phyloP scores from a whole-genome alignment of 2,888 invertebrate species.

The Timandra comae region DNA sequence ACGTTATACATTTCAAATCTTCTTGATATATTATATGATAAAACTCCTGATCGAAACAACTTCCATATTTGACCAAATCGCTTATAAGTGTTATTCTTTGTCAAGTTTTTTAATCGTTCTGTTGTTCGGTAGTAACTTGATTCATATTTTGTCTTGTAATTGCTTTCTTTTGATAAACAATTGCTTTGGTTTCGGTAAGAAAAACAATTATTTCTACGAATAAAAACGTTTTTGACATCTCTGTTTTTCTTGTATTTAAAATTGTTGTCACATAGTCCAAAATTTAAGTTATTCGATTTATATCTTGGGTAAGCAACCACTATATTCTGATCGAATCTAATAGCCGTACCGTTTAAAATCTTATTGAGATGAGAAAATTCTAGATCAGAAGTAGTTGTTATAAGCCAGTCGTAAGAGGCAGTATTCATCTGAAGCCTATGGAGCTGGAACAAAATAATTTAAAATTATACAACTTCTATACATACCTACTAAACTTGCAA shows the following conservation, averaged over 20 bases:
- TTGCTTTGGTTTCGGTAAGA: slow-evolving; percentile 8
- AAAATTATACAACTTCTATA: too few species aligned
- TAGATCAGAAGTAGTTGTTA: slow-evolving; percentile 38
- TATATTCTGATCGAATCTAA: slow-evolving; percentile 61
- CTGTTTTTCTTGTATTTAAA: slow-evolving; percentile 37
- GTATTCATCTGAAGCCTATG: slow-evolving; percentile 45
- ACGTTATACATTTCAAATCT: slow-evolving; percentile 47
- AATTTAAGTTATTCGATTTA: slow-evolving; percentile 8
- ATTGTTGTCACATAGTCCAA: slow-evolving; percentile 42
- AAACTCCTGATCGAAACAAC: slow-evolving; percentile 42
- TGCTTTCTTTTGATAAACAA: slow-evolving; percentile 14
- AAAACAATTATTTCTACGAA: slow-evolving; percentile 3
- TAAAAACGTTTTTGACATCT: slow-evolving; percentile 1
- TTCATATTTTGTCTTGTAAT: slow-evolving; percentile 37
- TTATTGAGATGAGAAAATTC: slow-evolving; percentile 44
- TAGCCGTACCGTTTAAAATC: slow-evolving; percentile 46
- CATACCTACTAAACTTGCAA: too few species aligned
- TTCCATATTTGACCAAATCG: slow-evolving; percentile 30
- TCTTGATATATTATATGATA: slow-evolving; percentile 50
- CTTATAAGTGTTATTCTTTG: slow-evolving; percentile 38
- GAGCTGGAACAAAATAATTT: slow-evolving; percentile 45
- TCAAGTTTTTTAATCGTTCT: slow-evolving; percentile 44
- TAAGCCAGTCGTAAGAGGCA: slow-evolving; percentile 56
- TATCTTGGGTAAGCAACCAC: slow-evolving; percentile 39
- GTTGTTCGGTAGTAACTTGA: slow-evolving; percentile 46